phyloP scores from a whole-genome alignment of 2,797 vertebrate species.

The Chelon labrosus region DNA sequence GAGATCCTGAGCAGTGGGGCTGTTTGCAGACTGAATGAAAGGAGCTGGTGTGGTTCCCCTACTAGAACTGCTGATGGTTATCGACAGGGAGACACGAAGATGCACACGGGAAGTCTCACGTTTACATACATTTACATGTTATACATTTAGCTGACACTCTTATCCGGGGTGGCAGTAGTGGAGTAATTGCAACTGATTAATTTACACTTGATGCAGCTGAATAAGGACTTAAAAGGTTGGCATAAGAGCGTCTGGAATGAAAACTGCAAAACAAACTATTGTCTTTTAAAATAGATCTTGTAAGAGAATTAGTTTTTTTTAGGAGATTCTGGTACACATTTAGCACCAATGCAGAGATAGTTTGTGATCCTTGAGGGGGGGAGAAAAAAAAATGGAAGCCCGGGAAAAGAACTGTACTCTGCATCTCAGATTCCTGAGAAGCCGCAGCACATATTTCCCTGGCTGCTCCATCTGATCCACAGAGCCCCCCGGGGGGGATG shows the following conservation, averaged over 20 bases:
- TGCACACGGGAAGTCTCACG: constrained; percentile 32
- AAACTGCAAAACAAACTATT: not conserved
- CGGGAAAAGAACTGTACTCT: constrained; percentile 50
- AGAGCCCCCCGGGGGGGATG: constrained; percentile 53
- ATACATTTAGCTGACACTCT: constrained; percentile 51
- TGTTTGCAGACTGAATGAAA: constrained; percentile 27
- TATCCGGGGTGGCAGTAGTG: constrained; percentile 32
- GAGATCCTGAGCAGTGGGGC: constrained; percentile 4
- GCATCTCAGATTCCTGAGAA: constrained; percentile 50
- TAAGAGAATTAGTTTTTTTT: not conserved
- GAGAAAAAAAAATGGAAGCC: constrained; percentile 36
- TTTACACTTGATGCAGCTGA: constrained; percentile 37
- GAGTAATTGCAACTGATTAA: constrained; percentile 22
- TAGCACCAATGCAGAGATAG: constrained; percentile 18
- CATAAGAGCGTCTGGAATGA: constrained; percentile 13
- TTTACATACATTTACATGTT: constrained; percentile 64
- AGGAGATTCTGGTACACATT: constrained; percentile 22
- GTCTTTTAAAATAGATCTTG: not conserved
- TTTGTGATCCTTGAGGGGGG: constrained; percentile 26
- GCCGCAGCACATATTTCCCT: constrained; percentile 49
- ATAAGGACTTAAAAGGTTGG: constrained; percentile 27
- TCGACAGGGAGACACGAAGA: constrained; percentile 32
- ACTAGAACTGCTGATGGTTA: constrained; percentile 17
- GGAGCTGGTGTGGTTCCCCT: constrained; percentile 12
- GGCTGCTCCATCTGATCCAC: constrained; percentile 63